Evolutionary conservation across 2,797 vertebrate genomes (phyloP), one percentile per base, ranked within the genome.

Genomic region (Enteromius treurensis): DNA sequence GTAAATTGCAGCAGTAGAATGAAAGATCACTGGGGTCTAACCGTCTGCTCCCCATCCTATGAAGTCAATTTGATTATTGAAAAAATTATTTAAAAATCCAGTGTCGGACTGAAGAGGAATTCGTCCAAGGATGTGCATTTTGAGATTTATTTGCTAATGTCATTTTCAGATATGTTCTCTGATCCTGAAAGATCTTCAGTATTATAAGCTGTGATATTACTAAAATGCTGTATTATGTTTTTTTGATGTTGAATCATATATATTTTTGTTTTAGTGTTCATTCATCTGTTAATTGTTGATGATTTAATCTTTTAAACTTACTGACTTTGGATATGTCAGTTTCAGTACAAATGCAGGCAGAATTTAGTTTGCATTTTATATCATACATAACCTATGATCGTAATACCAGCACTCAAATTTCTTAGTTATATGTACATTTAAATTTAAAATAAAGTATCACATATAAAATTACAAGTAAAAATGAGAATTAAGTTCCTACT

Each of bases 1-100:
- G 60, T 65, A 79, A 74, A 70, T 58, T 86, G 40, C 81, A 75
- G 23, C 69, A 5, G 55, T 74, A 47, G 58, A 73, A 58, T 79
- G 15, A 68, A 75, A 55, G 49, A 85, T 65, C 45, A 77, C 47
- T 70, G 49, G 62, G 71, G 60, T 76, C 23, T 58, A 78, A n/a
- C 53, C 3, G 64, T 58, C 29, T 42, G 55, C 51, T 77, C 17
- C 15, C 10, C 15, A 81, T 45, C 26, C 37, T 37, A 58, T 75
- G 3, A 42, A 34, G 40, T 49, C 21, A 64, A 67, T 65, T 55
- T 6, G 34, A 17, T 78, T n/a, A 32, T 55, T 80, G 2, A 40
- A 40, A 40, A 40, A 40, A 40, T 40, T 40, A 40, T 80, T 21
- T 3, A 65, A 34, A 65, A 65, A 64, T 34, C 29, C 32, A 32